Evolutionary conservation across 2,797 vertebrate species (phyloP), one percentile per base, ranked within the genome.

Genomic region (Parauchenoglanis punctatus): DNA sequence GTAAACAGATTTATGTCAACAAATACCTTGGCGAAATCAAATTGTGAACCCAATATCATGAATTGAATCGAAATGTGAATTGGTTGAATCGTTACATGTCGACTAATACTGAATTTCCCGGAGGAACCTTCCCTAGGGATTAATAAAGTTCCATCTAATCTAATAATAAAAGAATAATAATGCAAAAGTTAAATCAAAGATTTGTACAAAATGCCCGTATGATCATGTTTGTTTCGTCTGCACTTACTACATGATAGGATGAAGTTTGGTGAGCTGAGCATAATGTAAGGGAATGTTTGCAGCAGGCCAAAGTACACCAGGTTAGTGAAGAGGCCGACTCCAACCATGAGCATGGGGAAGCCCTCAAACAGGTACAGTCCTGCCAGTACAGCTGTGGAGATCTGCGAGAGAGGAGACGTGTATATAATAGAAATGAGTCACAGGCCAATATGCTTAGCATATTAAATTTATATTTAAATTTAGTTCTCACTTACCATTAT

Each of bases 191-290:
- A 18, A 67, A 3, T 12, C 1, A 15, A 20, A n/a, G 2, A 72
- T n/a, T 3, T 72, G n/a, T 73, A 15, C 56, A 61, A 85, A 25
- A 52, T 23, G 17, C 3, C 17, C 17, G 7, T n/a, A 73, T 28
- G 17, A 52, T 4, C 13, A 54, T 23, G 8, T 31, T 13, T n/a
- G 13, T 5, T 63, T 68, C 59, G 0, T 12, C 10, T 0, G n/a
- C 0, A 88, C 96, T 94, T 91, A 99, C 98, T 97, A 13, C 98
- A 98, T 0, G 97, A 98, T 13, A 99, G 96, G 89, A 99, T 98
- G 92, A 99, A 99, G 93, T 98, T 99, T 28, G 98, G 97, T 5
- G 98, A 99, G 73, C 97, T 98, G 81, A 99, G 96, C 94, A 97
- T 93, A 72, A 99, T 99, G 95, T 98, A 98, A 15, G 98, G 98